Percentiles rank a stretch among this genome's conserved stretches.
Conservation (phyloP, 2,797 vertebrate species). For the Acanthiza pusilla region DNA sequence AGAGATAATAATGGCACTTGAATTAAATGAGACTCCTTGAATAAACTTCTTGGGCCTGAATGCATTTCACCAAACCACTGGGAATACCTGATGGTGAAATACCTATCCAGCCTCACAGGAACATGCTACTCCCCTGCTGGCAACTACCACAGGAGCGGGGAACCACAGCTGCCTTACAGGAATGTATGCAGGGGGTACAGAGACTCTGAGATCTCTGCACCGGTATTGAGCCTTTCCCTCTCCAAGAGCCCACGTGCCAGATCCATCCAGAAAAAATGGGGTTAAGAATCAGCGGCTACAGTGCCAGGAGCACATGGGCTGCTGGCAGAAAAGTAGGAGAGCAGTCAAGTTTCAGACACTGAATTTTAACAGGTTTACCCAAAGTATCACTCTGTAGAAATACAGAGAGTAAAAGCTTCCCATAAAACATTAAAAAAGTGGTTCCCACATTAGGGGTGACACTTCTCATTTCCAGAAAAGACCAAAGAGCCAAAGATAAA, state of each 20-base stretch:
- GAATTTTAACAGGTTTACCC: not conserved
- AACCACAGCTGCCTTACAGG: not conserved
- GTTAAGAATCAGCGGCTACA: not conserved
- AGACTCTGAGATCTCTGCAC: accelerated
- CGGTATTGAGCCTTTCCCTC: not conserved
- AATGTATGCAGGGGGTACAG: accelerated
- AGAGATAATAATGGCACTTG: not conserved
- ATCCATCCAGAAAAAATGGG: not conserved
- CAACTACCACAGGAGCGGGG: not conserved
- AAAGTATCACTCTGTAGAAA: not conserved
- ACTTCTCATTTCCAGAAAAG: not conserved
- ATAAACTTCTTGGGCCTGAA: not conserved
- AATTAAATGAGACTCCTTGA: not conserved
- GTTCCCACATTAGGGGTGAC: not conserved
- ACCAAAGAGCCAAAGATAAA: not conserved
- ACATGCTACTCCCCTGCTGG: not conserved
- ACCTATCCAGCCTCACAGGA: not conserved
- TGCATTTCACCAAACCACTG: not conserved
- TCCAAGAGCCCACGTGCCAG: not conserved
- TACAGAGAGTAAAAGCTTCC: not conserved
- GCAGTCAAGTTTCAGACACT: not conserved
- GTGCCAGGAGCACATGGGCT: not conserved
- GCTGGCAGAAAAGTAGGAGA: not conserved
- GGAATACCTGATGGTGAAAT: not conserved
- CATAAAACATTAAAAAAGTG: not conserved